Conservation (phyloP, 2,888 invertebrate species). For the Phasia obesa region DNA sequence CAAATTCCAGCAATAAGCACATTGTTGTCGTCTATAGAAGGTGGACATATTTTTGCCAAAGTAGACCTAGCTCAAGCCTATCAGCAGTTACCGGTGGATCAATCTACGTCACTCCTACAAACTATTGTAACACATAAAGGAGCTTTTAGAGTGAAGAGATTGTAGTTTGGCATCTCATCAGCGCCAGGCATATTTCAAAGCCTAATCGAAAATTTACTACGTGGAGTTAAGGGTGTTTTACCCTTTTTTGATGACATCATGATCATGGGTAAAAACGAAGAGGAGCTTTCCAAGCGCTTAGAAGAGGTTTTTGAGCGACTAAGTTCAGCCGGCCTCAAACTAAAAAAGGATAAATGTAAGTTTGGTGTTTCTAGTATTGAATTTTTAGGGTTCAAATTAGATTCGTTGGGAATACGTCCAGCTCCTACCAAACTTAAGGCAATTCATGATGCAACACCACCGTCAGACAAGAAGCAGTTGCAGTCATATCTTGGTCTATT, state of each 20-base stretch:
- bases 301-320: slow-evolving; percentile 40
- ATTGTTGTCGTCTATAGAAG: no score
- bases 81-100: no score
- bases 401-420: slow-evolving; percentile 57
- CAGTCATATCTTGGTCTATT: slow-evolving; percentile 55
- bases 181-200: slow-evolving; percentile 64
- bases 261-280: slow-evolving; percentile 8
- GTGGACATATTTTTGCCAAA: no score
- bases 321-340: slow-evolving; percentile 16
- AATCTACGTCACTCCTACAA: no score
- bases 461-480: no score
- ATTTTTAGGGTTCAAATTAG: slow-evolving; percentile 65
- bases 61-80: no score
- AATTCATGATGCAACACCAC: no score
- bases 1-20: no score
- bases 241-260: slow-evolving; percentile 63
- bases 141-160: slow-evolving; percentile 69
- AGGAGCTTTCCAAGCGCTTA: no score
- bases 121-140: no score
- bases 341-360: slow-evolving; percentile 52
- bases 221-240: slow-evolving; percentile 29
- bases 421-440: no score
- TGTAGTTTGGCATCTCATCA: slow-evolving; percentile 73
- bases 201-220: slow-evolving; percentile 52
- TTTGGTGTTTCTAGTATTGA: no score